Base-by-base conservation (phyloP, 2,113 vertebrate species). In the Microtus pennsylvanicus region DNA sequence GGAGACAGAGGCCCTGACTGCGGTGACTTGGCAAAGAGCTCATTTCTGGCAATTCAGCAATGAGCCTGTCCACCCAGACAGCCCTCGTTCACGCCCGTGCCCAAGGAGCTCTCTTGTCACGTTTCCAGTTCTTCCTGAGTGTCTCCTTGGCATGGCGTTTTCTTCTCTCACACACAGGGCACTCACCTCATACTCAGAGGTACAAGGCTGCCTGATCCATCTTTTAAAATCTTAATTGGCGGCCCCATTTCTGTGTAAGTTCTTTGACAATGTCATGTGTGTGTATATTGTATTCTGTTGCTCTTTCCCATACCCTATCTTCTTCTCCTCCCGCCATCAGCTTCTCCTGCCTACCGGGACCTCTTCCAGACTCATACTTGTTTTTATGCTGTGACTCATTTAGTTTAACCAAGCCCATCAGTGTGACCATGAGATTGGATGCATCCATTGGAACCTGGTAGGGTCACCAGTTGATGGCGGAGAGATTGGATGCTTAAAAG, bases 11-110 rank as follows among this genome's bases (percentile, higher is more conserved):
- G n/a, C 58, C 13, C 33, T 28, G 28, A 13, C n/a, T 45, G 12
- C 21, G 2, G 63, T 5, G 58, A 8, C 22, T 55, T 6, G 5
- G 50, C 21, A 3, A 16, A 30, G 45, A 3, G 28, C 47, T 3
- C 10, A 9, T 17, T 1, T 85, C n/a, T 12, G 24, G 26, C 80
- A 13, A 33, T 5, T 69, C 61, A 91, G 26, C 26, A n/a, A 45
- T 76, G n/a, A 26, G 10, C n/a, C 38, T 38, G 16, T 28, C 12
- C 8, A 4, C 30, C 77, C 1, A 7, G 45, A 50, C 1, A 1
- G 0, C 8, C n/a, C 33, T 10, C 0, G 6, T 19, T 0, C 17
- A 0, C 16, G 0, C 33, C 76, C 33, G 28, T 14, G 6, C 28
- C 13, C 17, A 10, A 38, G 50, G 42, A 24, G 6, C 33, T 45